These are phyloP conservation scores for Spodoptera frugiperda DNA, from an alignment of 1,140 invertebrate species.

Conservation along the genomic window DNA sequence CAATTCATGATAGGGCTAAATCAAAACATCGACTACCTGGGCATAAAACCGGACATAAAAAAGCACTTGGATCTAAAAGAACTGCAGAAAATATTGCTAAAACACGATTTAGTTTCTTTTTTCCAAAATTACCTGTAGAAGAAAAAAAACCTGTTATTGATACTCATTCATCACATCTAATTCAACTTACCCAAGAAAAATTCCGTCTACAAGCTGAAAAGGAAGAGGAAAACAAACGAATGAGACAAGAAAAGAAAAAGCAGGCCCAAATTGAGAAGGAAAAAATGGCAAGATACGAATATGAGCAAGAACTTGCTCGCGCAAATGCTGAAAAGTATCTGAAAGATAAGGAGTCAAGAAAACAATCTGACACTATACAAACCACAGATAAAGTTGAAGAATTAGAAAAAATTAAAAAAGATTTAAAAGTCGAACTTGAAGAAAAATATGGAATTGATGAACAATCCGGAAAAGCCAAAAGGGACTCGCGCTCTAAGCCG, in stretches of 20 bases:
- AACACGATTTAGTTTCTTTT: constrained; percentile 10
- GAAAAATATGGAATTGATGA: neutral
- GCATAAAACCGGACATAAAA: neutral
- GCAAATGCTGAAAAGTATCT: neutral
- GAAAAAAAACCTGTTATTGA: neutral
- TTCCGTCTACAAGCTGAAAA: constrained; percentile 19
- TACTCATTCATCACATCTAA: neutral
- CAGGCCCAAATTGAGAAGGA: neutral
- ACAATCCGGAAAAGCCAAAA: constrained; percentile 3
- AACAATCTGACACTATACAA: constrained; percentile 13
- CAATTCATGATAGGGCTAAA: neutral
- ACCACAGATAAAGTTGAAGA: constrained; percentile 2
- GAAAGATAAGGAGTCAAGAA: constrained; percentile 23
- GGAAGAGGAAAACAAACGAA: constrained; percentile 39
- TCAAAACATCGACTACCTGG: neutral
- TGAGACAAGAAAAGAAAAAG: constrained; percentile 36
- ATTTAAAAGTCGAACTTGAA: neutral
- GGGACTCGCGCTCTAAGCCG: neutral
- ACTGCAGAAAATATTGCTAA: neutral
- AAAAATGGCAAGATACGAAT: neutral
- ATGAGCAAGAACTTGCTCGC: neutral
- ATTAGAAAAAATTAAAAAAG: constrained; percentile 10
- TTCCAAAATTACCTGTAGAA: neutral
- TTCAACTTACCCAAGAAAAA: constrained; percentile 43
- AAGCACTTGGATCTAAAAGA: neutral